A percentile compares a stretch with the other conserved stretches of the same genome.
These are phyloP conservation scores for Drosophila elegans DNA, from an alignment of 1,140 invertebrate genomes.

Conservation along the genomic window DNA sequence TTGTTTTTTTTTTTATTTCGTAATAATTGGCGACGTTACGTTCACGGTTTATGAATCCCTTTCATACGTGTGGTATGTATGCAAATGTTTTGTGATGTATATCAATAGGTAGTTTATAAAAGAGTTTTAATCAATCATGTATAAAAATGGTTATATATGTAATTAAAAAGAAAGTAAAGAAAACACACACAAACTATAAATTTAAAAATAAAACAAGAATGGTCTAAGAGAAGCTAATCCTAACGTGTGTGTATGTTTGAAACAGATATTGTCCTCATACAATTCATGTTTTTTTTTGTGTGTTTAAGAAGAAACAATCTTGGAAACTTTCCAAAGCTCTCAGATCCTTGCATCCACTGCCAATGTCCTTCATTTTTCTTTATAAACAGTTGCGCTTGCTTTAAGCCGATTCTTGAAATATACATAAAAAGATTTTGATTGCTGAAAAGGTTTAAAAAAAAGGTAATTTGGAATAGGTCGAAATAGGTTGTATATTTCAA, in stretches of 20 bases:
- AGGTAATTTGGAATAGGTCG: conserved; percentile 67
- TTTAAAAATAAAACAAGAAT: conserved; percentile 47
- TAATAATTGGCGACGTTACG: conserved; percentile 80
- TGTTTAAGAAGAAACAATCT: conserved; percentile 24
- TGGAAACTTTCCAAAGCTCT: conserved; percentile 29
- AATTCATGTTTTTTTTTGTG: conserved; percentile 7
- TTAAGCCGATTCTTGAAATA: conserved; percentile 69
- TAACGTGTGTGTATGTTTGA: conserved; percentile 46
- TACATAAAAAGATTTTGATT: conserved; percentile 40
- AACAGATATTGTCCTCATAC: conserved; percentile 40
- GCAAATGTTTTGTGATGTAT: conserved; percentile 65
- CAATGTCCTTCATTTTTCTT: conserved; percentile 34
- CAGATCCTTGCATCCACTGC: conserved; percentile 39
- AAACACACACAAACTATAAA: conserved; percentile 79
- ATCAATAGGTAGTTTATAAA: conserved; percentile 49
- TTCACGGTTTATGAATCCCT: conserved; percentile 70
- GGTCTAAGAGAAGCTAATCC: conserved; percentile 32
- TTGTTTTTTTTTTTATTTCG: conserved; percentile 47
- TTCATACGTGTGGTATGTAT: conserved; percentile 45
- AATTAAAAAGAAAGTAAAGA: conserved; percentile 36
- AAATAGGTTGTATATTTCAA: conserved; percentile 59
- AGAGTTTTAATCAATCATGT: conserved; percentile 28
- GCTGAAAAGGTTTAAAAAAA: conserved; percentile 54
- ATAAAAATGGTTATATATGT: conserved; percentile 61
- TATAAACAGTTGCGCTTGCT: conserved; percentile 67